These are phyloP conservation scores for Bubo blakistoni DNA, from an alignment of 2,113 vertebrate species.

Conservation along the genomic window DNA sequence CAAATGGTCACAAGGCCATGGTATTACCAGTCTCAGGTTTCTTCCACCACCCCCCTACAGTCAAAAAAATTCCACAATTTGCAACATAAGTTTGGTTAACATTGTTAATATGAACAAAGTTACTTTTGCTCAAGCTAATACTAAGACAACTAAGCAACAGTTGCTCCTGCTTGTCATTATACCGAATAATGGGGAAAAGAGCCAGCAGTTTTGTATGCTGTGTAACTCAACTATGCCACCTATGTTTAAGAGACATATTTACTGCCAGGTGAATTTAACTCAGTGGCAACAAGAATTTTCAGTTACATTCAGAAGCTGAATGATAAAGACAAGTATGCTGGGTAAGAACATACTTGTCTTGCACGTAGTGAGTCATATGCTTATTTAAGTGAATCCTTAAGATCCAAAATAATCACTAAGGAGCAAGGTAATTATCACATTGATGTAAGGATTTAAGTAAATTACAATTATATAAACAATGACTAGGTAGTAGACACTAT, in stretches of 20 bases:
- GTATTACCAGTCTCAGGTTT: background rate
- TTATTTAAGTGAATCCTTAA: background rate
- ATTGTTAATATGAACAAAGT: background rate
- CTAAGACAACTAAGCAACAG: background rate
- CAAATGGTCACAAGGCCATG: background rate
- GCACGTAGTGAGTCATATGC: background rate
- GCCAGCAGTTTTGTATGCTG: background rate
- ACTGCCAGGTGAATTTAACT: background rate
- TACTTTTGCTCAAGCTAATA: background rate
- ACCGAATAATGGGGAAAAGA: background rate
- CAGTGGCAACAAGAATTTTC: background rate
- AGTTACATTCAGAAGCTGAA: background rate
- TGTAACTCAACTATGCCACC: background rate
- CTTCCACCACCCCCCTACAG: background rate
- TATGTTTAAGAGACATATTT: background rate
- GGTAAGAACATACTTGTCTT: background rate
- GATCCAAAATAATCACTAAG: background rate
- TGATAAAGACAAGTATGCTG: background rate
- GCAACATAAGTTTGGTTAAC: background rate
- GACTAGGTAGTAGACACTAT: background rate
- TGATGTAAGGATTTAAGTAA: background rate
- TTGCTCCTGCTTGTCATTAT: background rate
- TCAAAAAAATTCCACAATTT: background rate
- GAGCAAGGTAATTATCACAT: background rate
- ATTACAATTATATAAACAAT: background rate